These are phyloP conservation scores for Drosophila emarginata DNA, from an alignment of 2,888 invertebrate genomes.

Conservation along the genomic window DNA sequence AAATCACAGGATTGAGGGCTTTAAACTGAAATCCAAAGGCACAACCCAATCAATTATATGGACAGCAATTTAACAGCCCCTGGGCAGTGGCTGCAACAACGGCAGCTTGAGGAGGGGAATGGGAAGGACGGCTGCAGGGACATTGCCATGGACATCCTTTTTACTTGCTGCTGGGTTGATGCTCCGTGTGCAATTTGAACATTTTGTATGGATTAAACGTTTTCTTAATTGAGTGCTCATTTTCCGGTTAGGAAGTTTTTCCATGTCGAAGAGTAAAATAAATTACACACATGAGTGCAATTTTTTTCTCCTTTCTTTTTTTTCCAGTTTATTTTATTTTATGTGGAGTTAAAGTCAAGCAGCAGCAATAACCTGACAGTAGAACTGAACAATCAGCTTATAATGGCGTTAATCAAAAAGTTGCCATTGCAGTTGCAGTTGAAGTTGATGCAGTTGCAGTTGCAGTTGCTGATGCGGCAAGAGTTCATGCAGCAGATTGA, in stretches of 20 bases:
- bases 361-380: constrained; percentile 63
- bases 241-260: constrained; percentile 78
- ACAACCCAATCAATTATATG: constrained; percentile 70
- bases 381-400: constrained; percentile 75
- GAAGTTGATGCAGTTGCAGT: constrained; percentile 12
- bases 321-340: background rate
- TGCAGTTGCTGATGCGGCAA: constrained; percentile 21
- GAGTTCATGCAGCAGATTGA: constrained; percentile 61
- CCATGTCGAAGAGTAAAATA: constrained; percentile 69
- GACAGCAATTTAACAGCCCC: constrained; percentile 51
- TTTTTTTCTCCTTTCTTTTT: constrained; percentile 31
- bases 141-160: constrained; percentile 3
- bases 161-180: constrained; percentile 18
- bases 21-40: constrained; percentile 61
- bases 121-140: background rate
- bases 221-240: constrained; percentile 78
- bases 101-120: background rate
- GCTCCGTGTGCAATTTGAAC: constrained; percentile 50
- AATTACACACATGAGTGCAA: constrained; percentile 78
- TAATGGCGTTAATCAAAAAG: constrained; percentile 78
- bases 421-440: constrained; percentile 40
- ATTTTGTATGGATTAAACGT: constrained; percentile 69
- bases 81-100: constrained; percentile 27
- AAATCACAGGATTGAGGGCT: constrained; percentile 67
- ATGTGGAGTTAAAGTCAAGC: background rate